These are phyloP conservation scores for Sebastes minor DNA, from an alignment of 2,797 vertebrate genomes.

Conservation along the genomic window DNA sequence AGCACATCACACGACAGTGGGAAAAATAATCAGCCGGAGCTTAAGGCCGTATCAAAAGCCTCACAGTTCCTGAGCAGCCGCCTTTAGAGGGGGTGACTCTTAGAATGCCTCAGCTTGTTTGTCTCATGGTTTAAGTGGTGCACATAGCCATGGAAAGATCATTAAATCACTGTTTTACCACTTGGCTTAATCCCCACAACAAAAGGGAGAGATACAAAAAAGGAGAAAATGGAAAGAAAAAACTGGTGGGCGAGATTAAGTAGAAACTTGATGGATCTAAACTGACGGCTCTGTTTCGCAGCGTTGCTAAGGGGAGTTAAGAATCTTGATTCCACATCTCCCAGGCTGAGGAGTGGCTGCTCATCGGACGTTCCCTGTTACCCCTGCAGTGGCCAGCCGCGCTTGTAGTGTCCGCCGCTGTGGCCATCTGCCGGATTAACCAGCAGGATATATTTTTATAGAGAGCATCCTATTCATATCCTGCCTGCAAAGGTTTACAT, in stretches of 20 bases:
- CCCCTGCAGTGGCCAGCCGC: conserved; percentile 66
- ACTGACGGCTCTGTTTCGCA: conserved; percentile 85
- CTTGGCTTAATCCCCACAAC: conserved; percentile 83
- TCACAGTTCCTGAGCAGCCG: conserved; percentile 75
- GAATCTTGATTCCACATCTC: conserved; percentile 73
- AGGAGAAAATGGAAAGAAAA: conserved; percentile 62
- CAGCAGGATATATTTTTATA: conserved; percentile 82
- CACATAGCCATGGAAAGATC: conserved; percentile 85
- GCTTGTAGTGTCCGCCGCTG: conserved; percentile 70
- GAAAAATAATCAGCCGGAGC: conserved; percentile 69
- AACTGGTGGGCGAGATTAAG: conserved; percentile 77
- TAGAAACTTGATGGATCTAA: conserved; percentile 84
- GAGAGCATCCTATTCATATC: conserved; percentile 85
- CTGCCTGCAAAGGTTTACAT: conserved; percentile 83
- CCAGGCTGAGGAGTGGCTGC: conserved; percentile 57
- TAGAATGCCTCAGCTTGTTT: conserved; percentile 79
- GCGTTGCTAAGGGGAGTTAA: conserved; percentile 78
- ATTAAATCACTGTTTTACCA: conserved; percentile 89
- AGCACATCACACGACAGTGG: conserved; percentile 69
- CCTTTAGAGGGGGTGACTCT: conserved; percentile 79
- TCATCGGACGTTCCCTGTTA: conserved; percentile 68
- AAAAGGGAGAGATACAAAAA: conserved; percentile 80
- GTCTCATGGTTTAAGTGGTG: conserved; percentile 82
- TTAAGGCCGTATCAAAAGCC: conserved; percentile 78
- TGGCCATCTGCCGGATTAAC: conserved; percentile 84